Base-by-base conservation (phyloP, 1,140 invertebrate genomes). In the Apis cerana region DNA sequence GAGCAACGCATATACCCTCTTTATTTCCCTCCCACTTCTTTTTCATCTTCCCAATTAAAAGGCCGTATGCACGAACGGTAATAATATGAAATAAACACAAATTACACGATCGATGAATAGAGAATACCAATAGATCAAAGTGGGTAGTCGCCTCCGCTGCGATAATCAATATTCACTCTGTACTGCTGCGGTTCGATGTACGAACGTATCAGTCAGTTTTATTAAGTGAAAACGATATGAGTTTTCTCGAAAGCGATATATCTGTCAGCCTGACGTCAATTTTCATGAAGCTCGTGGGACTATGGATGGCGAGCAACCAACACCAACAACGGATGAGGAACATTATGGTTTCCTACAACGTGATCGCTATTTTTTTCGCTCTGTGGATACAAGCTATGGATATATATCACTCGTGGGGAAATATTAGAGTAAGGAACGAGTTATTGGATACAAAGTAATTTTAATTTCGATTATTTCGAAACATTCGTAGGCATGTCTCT, bases 211-310 rank as follows among this genome's bases (percentile, higher is more conserved):
- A 11, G 15, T 8, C 1, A 8, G 12, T n/a, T 15, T 54, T 19
- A 33, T 15, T 56, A 56, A 1, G 27, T 0, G 0, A 1, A 52
- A 43, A 43, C 71, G 71, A 68, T 0, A 75, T 77, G 75, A 33
- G 7, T 17, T 15, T 15, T 62, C 12, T n/a, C 1, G 19, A 17
- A 2, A 19, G 0, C 0, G 48, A 72, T n/a, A 0, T 81, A 4
- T 88, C 89, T 11, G 80, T 89, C 56, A 61, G 67, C 10, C 0
- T 88, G 0, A 65, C 70, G 19, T 52, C 62, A 13, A 75, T 89
- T 76, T 78, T 88, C 15, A 83, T 90, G 89, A 85, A 79, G 17
- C 13, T 67, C 4, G 27, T 82, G 9, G 89, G 89, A 17, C 52
- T 85, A 2, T 90, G 89, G 86, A 19, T 70, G 0, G 54, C 86